A percentile compares a stretch with the other conserved stretches of the same genome.
These are phyloP conservation scores for Gavia stellata DNA, from an alignment of 2,113 vertebrate species.

Conservation along the genomic window DNA sequence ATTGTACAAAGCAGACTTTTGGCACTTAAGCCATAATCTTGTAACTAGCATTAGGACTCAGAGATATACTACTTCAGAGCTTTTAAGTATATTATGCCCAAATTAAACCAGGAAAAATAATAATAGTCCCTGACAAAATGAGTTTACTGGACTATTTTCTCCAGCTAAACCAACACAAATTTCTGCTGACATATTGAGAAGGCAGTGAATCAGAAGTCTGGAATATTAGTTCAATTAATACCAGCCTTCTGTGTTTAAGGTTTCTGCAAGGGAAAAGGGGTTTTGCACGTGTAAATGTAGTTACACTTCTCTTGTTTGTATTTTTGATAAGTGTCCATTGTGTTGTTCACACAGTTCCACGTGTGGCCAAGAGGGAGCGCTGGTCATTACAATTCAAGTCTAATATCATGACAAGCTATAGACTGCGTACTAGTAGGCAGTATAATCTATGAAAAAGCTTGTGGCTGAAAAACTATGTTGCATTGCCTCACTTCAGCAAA, in stretches of 20 bases:
- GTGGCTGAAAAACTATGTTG: background rate
- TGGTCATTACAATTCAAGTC: background rate
- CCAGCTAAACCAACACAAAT: background rate
- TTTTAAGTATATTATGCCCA: background rate
- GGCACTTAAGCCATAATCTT: background rate
- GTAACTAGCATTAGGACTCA: background rate
- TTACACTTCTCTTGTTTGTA: background rate
- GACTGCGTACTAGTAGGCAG: background rate
- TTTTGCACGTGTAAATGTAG: fast-evolving
- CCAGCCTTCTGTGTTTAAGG: background rate
- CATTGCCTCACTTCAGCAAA: background rate
- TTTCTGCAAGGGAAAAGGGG: background rate
- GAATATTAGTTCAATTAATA: background rate
- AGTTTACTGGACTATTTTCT: background rate
- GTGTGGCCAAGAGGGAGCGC: background rate
- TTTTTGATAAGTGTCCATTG: background rate
- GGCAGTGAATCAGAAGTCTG: background rate
- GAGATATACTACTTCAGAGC: background rate
- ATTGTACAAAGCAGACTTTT: background rate
- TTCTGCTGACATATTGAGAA: background rate
- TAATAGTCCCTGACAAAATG: background rate
- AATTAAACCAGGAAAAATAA: background rate
- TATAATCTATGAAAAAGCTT: background rate
- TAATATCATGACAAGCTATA: background rate
- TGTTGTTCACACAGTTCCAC: background rate